Conservation (phyloP, 2,888 invertebrate genomes). For the Philonicus albiceps region DNA sequence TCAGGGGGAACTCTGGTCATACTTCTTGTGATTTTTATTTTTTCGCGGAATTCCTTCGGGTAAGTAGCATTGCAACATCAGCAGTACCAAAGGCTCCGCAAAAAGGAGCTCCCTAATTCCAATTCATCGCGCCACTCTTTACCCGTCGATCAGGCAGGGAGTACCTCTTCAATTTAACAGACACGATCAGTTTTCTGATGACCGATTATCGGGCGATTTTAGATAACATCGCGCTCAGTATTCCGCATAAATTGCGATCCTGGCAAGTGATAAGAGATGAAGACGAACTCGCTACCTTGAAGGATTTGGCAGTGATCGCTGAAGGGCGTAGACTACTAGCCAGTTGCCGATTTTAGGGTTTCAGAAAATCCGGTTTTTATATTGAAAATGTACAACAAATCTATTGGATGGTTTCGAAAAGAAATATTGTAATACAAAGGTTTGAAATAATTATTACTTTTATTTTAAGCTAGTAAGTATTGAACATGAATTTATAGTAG, state of each 20-base stretch:
- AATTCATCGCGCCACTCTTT: neutral
- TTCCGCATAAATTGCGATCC: conserved; percentile 29
- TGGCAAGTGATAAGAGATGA: neutral
- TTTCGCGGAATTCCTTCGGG: neutral
- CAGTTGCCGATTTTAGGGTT: neutral
- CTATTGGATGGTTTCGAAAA: neutral
- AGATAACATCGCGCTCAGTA: conserved; percentile 19
- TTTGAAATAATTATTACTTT: too few species aligned
- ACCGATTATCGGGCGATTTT: conserved; percentile 12
- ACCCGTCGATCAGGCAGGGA: neutral
- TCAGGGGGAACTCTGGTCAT: neutral
- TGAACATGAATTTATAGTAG: too few species aligned
- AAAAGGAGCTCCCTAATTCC: conserved; percentile 8
- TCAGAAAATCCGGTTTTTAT: neutral
- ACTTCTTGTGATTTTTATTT: neutral
- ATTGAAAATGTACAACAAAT: neutral
- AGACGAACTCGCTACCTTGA: neutral
- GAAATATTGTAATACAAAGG: too few species aligned
- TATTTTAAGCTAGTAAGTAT: too few species aligned
- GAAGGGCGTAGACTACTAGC: neutral
- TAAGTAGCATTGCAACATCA: neutral
- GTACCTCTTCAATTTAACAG: conserved; percentile 19
- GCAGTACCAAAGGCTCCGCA: neutral
- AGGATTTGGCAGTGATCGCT: neutral
- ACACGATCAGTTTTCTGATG: conserved; percentile 32